These are phyloP conservation scores for Hipposideros armiger DNA, from an alignment of 2,113 vertebrate species.

Conservation along the genomic window DNA sequence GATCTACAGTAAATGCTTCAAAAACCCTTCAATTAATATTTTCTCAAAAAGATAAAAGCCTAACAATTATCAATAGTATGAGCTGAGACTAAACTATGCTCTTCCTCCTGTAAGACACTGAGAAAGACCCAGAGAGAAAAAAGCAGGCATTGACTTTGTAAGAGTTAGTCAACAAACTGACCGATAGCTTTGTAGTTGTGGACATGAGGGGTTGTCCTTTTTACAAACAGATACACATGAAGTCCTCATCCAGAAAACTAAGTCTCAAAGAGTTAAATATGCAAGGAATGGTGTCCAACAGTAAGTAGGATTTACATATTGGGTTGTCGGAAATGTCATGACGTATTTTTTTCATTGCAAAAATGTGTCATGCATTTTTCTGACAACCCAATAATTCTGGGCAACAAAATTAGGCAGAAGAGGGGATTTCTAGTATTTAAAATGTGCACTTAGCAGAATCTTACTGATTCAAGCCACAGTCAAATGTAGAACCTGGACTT, in stretches of 20 bases:
- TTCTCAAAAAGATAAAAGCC: slow-evolving; percentile 23
- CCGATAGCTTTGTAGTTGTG: neutral
- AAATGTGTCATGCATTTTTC: too few relatives aligned
- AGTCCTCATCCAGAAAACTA: neutral
- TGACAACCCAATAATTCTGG: neutral
- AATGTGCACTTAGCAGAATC: neutral
- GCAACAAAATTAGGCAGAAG: neutral
- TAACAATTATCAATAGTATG: neutral
- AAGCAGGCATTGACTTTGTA: neutral
- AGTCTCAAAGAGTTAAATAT: neutral
- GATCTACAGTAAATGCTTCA: neutral
- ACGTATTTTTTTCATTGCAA: too few relatives aligned
- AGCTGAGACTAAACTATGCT: neutral
- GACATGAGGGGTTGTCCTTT: neutral
- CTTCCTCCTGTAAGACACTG: neutral
- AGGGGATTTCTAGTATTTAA: neutral
- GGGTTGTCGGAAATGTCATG: too few relatives aligned
- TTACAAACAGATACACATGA: neutral
- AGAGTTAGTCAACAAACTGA: neutral
- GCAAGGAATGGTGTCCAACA: neutral
- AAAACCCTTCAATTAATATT: neutral
- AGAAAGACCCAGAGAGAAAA: neutral
- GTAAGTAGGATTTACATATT: neutral
- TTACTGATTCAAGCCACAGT: neutral
- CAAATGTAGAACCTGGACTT: neutral